Evolutionary conservation across 1,140 invertebrate genomes (phyloP).

Genomic region (Microplitis mediator): DNA sequence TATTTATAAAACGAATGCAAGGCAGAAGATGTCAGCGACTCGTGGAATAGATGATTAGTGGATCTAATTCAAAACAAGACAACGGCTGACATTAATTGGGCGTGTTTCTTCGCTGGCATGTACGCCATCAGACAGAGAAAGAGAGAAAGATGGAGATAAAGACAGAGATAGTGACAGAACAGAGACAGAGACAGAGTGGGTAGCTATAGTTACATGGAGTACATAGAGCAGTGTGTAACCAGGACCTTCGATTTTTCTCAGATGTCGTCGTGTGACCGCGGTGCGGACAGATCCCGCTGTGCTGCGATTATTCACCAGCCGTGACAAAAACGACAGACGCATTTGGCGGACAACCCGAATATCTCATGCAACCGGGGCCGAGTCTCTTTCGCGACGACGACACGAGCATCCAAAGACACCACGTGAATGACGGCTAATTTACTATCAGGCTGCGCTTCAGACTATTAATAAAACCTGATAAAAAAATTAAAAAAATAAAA

Average conservation of each 20-base stretch:
- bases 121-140: background rate
- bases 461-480: constrained; percentile 5
- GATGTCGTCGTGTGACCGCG: background rate
- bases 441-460: background rate
- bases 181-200: background rate
- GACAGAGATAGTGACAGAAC: background rate
- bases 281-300: constrained; percentile 22
- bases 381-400: background rate
- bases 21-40: too few relatives aligned
- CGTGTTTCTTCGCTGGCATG: background rate
- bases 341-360: background rate
- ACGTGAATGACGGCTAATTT: constrained; percentile 5
- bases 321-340: constrained; percentile 15
- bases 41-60: too few relatives aligned
- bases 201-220: background rate
- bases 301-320: constrained; percentile 26
- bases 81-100: background rate
- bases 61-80: background rate
- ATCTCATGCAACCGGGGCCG: background rate
- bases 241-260: background rate
- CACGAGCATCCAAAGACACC: background rate
- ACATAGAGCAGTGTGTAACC: background rate
- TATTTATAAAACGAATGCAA: too few relatives aligned
- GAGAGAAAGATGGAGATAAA: too few relatives aligned
- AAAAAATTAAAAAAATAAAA: background rate